Conservation (phyloP, 2,113 vertebrate species). For the Triplophysa tibetana region DNA sequence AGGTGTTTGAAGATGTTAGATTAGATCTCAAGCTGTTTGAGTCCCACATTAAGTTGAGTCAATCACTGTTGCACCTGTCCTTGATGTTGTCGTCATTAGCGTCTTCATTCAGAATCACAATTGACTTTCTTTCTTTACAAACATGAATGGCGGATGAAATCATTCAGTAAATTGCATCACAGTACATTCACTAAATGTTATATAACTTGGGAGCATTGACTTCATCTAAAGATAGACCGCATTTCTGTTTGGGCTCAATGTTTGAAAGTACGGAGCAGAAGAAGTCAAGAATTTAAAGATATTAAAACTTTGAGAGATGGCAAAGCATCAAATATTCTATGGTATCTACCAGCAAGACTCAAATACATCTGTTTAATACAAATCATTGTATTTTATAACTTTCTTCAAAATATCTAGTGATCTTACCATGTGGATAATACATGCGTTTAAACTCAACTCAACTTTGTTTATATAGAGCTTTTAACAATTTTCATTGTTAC, state of each 20-base stretch:
- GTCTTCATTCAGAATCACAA: conserved; percentile 12
- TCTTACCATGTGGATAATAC: background rate
- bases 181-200: background rate
- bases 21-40: conserved; percentile 31
- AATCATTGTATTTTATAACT: background rate
- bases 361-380: background rate
- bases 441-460: too few species aligned
- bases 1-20: conserved; percentile 41
- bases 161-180: background rate
- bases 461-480: too few species aligned
- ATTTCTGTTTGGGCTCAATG: background rate
- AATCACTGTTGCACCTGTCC: conserved; percentile 18
- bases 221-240: background rate
- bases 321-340: too few species aligned
- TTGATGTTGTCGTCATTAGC: conserved; percentile 23
- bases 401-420: background rate
- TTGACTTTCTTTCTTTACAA: background rate
- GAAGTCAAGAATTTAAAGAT: background rate
- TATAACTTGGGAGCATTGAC: background rate
- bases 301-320: background rate
- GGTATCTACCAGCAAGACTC: too few species aligned
- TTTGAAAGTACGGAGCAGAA: background rate
- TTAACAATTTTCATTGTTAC: too few species aligned
- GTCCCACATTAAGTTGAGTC: conserved; percentile 26
- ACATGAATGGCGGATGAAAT: too few species aligned